These are phyloP conservation scores for Altica lythri DNA, from an alignment of 2,888 invertebrate genomes.

Conservation along the genomic window DNA sequence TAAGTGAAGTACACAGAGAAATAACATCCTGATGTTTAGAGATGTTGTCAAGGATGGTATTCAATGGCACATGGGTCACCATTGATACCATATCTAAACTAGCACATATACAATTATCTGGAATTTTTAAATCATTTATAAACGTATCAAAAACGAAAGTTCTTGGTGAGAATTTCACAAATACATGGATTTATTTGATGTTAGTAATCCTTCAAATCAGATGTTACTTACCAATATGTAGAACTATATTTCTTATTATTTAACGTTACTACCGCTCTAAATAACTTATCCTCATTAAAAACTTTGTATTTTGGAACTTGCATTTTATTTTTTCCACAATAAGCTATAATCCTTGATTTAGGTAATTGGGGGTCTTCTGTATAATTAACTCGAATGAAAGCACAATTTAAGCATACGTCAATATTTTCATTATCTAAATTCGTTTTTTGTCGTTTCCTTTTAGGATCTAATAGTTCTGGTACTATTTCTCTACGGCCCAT, in stretches of 20 bases:
- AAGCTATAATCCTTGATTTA: slow-evolving; percentile 77
- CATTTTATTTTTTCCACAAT: slow-evolving; percentile 69
- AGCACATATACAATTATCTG: no score
- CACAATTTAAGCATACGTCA: slow-evolving; percentile 61
- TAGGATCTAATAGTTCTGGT: slow-evolving; percentile 61
- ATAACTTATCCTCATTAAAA: slow-evolving; percentile 78
- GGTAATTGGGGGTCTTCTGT: slow-evolving; percentile 72
- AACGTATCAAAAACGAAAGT: no score
- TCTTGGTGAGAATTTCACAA: no score
- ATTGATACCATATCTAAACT: no score
- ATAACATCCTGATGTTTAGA: no score
- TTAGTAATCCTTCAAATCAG: no score
- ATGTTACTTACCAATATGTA: slow-evolving; percentile 71
- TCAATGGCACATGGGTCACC: no score
- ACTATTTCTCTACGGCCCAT: slow-evolving; percentile 72
- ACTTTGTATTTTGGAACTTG: slow-evolving; percentile 73
- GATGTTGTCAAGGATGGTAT: no score
- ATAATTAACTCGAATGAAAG: slow-evolving; percentile 69
- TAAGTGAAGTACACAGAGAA: no score
- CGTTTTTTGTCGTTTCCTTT: slow-evolving; percentile 60
- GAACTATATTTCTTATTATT: slow-evolving; percentile 81
- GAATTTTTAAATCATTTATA: no score
- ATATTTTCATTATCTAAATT: slow-evolving; percentile 58
- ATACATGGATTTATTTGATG: no score
- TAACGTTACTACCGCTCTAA: slow-evolving; percentile 75